A percentile compares a stretch with the other conserved stretches of the same genome.
Evolutionary conservation across 2,113 vertebrate species (phyloP).

Genomic region (Crotalus viridis): DNA sequence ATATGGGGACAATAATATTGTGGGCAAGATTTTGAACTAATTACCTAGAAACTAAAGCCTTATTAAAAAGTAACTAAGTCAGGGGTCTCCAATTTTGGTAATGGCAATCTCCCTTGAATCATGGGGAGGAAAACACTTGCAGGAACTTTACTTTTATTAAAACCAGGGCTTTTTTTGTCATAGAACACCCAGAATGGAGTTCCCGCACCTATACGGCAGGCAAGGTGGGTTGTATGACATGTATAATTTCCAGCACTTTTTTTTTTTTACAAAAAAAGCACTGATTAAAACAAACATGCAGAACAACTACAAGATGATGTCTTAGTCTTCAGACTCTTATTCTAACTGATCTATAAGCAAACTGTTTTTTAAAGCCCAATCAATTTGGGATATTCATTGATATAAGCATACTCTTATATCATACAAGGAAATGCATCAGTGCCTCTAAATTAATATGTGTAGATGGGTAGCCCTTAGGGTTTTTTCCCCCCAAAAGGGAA

Average conservation of each 20-base stretch:
- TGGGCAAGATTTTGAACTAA: constrained; percentile 20
- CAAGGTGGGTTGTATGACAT: too few species aligned
- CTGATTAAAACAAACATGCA: not conserved
- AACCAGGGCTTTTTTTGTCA: not conserved
- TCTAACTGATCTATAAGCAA: not conserved
- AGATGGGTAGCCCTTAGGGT: not conserved
- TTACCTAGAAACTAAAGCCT: constrained; percentile 23
- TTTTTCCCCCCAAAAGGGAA: not conserved
- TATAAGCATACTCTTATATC: not conserved
- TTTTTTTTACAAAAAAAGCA: too few species aligned
- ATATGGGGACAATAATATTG: constrained; percentile 1
- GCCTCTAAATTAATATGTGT: not conserved
- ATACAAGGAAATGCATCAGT: not conserved
- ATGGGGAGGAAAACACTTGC: not conserved
- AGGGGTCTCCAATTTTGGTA: not conserved
- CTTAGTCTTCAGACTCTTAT: not conserved
- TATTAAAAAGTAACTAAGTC: constrained; percentile 9
- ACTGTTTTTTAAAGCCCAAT: not conserved
- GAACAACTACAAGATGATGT: not conserved
- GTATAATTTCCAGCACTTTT: too few species aligned
- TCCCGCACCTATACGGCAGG: too few species aligned
- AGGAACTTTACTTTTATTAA: not conserved
- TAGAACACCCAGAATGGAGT: too few species aligned
- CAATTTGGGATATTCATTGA: not conserved
- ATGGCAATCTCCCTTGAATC: not conserved